phyloP scores from a whole-genome alignment of 2,113 vertebrate species.

The Mixornis gularis region DNA sequence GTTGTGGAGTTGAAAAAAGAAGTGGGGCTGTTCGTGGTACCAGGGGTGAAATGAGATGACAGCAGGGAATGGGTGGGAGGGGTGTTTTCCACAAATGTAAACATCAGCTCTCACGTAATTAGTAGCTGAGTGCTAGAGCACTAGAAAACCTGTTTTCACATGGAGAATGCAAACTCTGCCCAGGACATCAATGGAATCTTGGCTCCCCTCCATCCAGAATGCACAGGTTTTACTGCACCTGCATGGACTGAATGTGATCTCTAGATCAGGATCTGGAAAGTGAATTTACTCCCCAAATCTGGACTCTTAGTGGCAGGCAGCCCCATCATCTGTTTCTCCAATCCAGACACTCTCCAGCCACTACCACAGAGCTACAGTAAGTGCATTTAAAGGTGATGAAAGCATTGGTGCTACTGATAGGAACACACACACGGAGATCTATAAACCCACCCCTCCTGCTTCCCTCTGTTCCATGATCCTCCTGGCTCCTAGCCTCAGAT shows the following conservation, averaged over 20 bases:
- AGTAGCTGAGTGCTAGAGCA: constrained; percentile 18
- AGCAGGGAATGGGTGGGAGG: neutral
- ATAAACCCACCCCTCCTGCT: constrained; percentile 27
- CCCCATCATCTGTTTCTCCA: neutral
- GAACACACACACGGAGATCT: constrained; percentile 57
- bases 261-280: neutral
- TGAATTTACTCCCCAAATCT: neutral
- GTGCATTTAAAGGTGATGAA: constrained; percentile 67
- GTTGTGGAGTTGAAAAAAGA: neutral
- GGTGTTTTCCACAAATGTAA: neutral
- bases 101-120: constrained; percentile 1
- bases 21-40: neutral
- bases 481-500: constrained; percentile 24
- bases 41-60: neutral
- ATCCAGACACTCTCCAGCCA: neutral
- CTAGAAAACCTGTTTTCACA: neutral
- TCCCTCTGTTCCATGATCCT: constrained; percentile 47
- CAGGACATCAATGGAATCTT: neutral
- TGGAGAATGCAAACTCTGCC: neutral
- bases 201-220: neutral
- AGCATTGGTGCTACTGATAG: constrained; percentile 64
- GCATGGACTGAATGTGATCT: neutral
- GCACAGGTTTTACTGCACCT: neutral
- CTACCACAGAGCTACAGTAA: constrained; percentile 55
- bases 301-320: neutral